phyloP scores from a whole-genome alignment of 1,140 invertebrate genomes.

The Antheraea pernyi region DNA sequence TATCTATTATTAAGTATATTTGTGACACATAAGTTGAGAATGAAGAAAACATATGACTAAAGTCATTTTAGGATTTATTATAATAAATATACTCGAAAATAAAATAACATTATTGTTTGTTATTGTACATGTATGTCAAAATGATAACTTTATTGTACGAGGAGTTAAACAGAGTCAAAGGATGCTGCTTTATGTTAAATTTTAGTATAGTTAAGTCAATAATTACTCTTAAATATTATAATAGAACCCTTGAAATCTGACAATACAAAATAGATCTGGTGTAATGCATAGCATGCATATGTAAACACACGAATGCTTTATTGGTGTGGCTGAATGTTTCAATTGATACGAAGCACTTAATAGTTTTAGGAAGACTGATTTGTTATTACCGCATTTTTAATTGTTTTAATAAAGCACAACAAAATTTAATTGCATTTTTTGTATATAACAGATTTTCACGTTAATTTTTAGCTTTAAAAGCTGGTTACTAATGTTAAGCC shows the following conservation, averaged over 20 bases:
- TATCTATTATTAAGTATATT: neutral
- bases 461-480: conserved; percentile 24
- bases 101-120: no score
- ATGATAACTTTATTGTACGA: no score
- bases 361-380: conserved; percentile 36
- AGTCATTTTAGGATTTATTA: neutral
- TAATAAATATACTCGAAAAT: neutral
- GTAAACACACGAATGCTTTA: no score
- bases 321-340: neutral
- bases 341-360: neutral
- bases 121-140: no score
- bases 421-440: conserved; percentile 3
- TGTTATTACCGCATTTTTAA: conserved; percentile 17
- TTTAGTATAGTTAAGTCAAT: no score
- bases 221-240: no score
- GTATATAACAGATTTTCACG: conserved; percentile 14
- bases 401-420: neutral
- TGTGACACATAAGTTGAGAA: neutral
- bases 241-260: no score
- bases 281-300: no score
- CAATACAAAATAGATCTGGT: no score
- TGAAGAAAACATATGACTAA: neutral
- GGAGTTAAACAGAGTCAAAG: neutral
- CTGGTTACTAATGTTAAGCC: conserved; percentile 17
- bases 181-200: no score